Evolutionary conservation across 1,140 invertebrate species (phyloP), one percentile per base, ranked within the genome.

Genomic region (Diprion similis): DNA sequence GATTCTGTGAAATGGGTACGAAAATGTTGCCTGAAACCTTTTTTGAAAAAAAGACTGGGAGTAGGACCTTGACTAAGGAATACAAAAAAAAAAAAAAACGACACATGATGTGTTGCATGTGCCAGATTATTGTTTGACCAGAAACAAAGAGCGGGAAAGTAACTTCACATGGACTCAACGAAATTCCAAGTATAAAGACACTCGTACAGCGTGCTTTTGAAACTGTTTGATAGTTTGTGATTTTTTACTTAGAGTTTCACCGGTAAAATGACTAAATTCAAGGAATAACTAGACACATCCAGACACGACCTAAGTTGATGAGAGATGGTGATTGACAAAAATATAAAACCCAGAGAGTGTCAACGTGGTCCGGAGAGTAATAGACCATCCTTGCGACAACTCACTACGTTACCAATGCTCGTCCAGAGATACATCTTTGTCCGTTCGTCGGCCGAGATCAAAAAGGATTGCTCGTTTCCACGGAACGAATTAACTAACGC

Each of bases 401-500:
- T 59, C 51, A 59, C 51, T 59, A 59, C 3, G 11, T 17, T 59
- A 15, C 51, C 24, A 37, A 37, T 37, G 24, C 24, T 37, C 2
- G 24, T 37, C 24, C 51, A 17, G 9, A 59, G 51, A 59, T 6
- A 59, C n/a, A 59, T 59, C 51, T 59, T 59, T 59, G 51, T 59
- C 51, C 51, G 51, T 13, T 59, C n/a, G 51, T 59, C 51, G 51
- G 51, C n/a, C n/a, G 51, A 59, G 51, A 59, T 59, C 51, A 59
- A 59, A 59, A 59, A 59, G 51, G 51, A 59, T 59, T 59, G 51
- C 11, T 59, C 51, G 51, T 59, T 17, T 59, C 51, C 51, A 59
- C 51, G 51, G 51, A 59, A 59, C 51, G 51, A 59, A 59, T 59
- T 59, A 59, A 59, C 51, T 59, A 59, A 59, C 51, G 51, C 51